Evolutionary conservation across 2,113 vertebrate genomes (phyloP), one percentile per base, ranked within the genome.

Genomic region (Thryonomys swinderianus): DNA sequence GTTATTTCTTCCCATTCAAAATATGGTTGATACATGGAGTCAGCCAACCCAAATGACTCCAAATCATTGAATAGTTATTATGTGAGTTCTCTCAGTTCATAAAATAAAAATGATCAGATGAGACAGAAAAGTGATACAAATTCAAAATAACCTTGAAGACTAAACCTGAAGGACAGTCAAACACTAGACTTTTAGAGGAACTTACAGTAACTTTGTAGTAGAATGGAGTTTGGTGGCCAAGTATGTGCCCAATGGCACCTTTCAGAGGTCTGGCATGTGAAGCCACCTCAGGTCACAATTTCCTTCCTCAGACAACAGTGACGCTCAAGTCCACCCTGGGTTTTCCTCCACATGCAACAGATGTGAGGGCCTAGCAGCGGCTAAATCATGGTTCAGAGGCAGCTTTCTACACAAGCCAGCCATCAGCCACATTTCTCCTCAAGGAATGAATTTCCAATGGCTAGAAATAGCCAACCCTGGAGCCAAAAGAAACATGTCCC

Each of bases 141-240:
- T 85, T 91, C 34, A 93, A 57, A 96, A 83, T 17, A 61, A 80
- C 61, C 79, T 95, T 85, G 79, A 91, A 95, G 91, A 61, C 21
- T 61, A 79, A 93, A 80, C 55, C 48, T 67, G 27, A 80, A 93
- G 27, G 83, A n/a, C 34, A 53, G 20, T 2, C 5, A 85, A 79
- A 61, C 30, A 27, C 14, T 23, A 91, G 78, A 57, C 57, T 73
- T 40, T 51, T 51, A 64, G 1, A 79, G 34, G 45, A 40, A 74
- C 23, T 59, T 74, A 34, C 5, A 25, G 2, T 37, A 79, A 18
- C 73, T n/a, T n/a, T 2, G 79, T 51, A 53, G 48, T 34, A 84
- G 21, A 74, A 27, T 73, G 40, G 1, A 81, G 4, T 17, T 85
- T 45, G 10, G 66, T 21, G 69, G 37, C 64, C 34, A 91, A 67